Conservation (phyloP, 2,888 invertebrate species). For the Pammene aurita region DNA sequence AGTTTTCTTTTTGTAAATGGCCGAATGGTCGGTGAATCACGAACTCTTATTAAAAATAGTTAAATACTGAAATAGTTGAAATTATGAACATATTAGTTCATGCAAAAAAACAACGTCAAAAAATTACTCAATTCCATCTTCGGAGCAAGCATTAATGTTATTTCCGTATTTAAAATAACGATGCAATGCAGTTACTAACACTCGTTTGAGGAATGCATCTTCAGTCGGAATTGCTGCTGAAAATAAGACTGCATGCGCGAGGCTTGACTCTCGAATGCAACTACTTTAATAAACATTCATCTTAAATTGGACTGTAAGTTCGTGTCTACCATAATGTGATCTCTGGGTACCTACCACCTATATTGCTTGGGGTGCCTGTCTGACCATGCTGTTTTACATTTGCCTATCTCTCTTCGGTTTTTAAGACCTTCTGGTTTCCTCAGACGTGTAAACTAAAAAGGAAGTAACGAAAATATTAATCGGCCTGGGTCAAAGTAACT, state of each 20-base stretch:
- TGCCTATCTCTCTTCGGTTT: too few species aligned
- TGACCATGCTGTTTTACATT: too few species aligned
- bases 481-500: too few species aligned
- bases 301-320: not conserved
- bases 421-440: too few species aligned
- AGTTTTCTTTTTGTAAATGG: too few species aligned
- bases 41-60: too few species aligned
- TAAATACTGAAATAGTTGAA: too few species aligned
- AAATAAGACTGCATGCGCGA: slow-evolving; percentile 41
- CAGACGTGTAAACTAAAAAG: too few species aligned
- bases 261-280: slow-evolving; percentile 44
- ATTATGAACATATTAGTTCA: too few species aligned
- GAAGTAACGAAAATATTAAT: too few species aligned
- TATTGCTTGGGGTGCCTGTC: not conserved
- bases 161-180: slow-evolving; percentile 33
- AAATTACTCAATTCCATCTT: slow-evolving; percentile 9
- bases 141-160: slow-evolving; percentile 19
- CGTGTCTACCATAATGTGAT: not conserved
- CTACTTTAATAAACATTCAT: not conserved
- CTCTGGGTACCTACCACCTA: not conserved
- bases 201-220: slow-evolving; percentile 36
- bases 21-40: too few species aligned
- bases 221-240: slow-evolving; percentile 33
- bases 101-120: slow-evolving; percentile 7
- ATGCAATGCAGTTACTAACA: slow-evolving; percentile 12